phyloP scores from a whole-genome alignment of 64 coral and sea anemone genomes.

The Acropora tenuis region DNA sequence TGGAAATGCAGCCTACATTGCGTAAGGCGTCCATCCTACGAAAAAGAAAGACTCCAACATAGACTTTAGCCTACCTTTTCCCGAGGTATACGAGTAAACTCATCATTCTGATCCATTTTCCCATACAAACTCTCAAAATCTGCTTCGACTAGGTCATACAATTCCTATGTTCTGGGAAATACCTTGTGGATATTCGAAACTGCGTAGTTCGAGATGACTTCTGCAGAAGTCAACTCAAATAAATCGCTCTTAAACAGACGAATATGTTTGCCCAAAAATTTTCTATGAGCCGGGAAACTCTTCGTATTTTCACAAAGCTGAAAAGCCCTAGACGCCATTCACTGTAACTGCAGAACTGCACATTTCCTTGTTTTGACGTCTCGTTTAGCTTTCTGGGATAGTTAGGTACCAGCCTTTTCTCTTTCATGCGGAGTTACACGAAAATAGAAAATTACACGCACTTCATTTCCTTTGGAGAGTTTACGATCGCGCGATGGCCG shows the following conservation, averaged over 20 bases:
- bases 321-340: not conserved
- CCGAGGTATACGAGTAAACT: not conserved
- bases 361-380: not conserved
- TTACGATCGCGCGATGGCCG: constrained; percentile 28
- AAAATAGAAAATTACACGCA: no score
- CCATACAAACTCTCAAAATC: not conserved
- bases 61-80: constrained; percentile 2
- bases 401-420: not conserved
- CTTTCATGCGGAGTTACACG: not conserved
- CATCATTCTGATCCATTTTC: not conserved
- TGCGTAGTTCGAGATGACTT: not conserved
- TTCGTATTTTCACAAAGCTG: not conserved
- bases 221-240: not conserved
- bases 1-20: not conserved
- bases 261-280: not conserved
- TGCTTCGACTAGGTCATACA: not conserved
- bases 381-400: not conserved
- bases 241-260: not conserved
- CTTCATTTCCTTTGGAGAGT: no score
- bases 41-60: not conserved
- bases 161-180: not conserved
- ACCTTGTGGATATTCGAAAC: not conserved
- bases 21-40: not conserved
- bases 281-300: not conserved
- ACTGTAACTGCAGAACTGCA: not conserved